These are phyloP conservation scores for Gasterosteus nipponicus DNA, from an alignment of 2,113 vertebrate genomes.

Conservation along the genomic window DNA sequence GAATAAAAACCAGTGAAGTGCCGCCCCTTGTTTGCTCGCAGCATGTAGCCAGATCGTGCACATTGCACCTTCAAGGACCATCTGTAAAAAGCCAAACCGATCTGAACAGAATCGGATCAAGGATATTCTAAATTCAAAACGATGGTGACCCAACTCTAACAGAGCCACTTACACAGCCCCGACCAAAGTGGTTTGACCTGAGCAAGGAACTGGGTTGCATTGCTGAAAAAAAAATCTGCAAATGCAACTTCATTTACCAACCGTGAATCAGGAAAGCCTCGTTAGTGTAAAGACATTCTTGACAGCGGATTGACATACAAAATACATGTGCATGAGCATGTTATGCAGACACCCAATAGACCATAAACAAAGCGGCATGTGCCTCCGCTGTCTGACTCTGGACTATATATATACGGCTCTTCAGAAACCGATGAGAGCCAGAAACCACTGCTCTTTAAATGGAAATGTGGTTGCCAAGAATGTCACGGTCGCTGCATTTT, in stretches of 20 bases:
- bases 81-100: neutral
- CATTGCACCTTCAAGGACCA: neutral
- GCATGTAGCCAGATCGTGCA: neutral
- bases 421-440: slow-evolving; percentile 2
- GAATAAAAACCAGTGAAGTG: neutral
- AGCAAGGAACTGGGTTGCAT: neutral
- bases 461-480: neutral
- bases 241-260: neutral
- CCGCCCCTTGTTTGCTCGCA: neutral
- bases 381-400: neutral
- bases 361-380: neutral
- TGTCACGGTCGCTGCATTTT: slow-evolving; percentile 7
- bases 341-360: neutral
- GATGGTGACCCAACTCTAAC: neutral
- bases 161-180: neutral
- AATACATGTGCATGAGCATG: neutral
- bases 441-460: neutral
- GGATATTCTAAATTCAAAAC: neutral
- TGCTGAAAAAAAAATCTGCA: neutral
- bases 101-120: neutral
- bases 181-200: neutral
- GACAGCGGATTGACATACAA: neutral
- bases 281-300: neutral
- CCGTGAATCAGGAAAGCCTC: neutral
- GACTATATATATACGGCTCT: neutral